Conservation (phyloP, 1,140 invertebrate genomes). For the Himalopsyche phryganea region DNA sequence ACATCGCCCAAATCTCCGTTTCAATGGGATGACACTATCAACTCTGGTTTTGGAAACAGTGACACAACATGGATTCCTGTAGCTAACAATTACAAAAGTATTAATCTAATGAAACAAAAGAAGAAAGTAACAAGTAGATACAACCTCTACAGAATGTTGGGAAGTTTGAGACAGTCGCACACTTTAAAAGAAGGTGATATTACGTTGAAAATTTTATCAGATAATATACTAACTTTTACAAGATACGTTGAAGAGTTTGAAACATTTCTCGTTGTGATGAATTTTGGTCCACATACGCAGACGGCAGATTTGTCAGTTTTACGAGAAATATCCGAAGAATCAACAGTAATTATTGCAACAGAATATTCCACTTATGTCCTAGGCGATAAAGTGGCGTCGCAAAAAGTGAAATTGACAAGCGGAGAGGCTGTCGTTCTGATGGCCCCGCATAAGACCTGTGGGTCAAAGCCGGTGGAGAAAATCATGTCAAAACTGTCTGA, state of each 20-base stretch:
- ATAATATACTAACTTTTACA: slow-evolving; percentile 31
- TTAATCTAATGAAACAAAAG: slow-evolving; percentile 52
- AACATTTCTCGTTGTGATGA: slow-evolving; percentile 39
- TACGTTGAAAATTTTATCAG: slow-evolving; percentile 2
- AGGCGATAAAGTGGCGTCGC: slow-evolving; percentile 37
- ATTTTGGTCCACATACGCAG: slow-evolving; percentile 36
- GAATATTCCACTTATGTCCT: slow-evolving; percentile 37
- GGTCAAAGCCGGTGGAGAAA: slow-evolving; percentile 46
- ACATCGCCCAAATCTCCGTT: slow-evolving; percentile 49
- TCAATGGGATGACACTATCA: slow-evolving; percentile 63
- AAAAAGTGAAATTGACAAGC: slow-evolving; percentile 41
- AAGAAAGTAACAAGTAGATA: slow-evolving; percentile 40
- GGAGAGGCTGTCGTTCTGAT: slow-evolving; percentile 42
- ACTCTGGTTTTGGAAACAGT: slow-evolving; percentile 46
- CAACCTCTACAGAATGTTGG: slow-evolving; percentile 39
- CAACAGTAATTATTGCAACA: slow-evolving; percentile 41
- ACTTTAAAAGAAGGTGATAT: slow-evolving; percentile 25
- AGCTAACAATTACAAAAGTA: slow-evolving; percentile 5
- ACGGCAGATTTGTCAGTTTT: slow-evolving; percentile 40
- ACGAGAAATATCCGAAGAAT: slow-evolving; percentile 40
- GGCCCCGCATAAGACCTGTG: slow-evolving; percentile 43
- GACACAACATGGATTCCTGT: slow-evolving; percentile 38
- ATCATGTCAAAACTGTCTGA: slow-evolving; percentile 46
- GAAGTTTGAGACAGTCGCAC: slow-evolving; percentile 40
- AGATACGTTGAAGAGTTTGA: slow-evolving; percentile 39